Evolutionary conservation across 2,888 invertebrate species (phyloP).

Genomic region (Eupithecia subfuscata): DNA sequence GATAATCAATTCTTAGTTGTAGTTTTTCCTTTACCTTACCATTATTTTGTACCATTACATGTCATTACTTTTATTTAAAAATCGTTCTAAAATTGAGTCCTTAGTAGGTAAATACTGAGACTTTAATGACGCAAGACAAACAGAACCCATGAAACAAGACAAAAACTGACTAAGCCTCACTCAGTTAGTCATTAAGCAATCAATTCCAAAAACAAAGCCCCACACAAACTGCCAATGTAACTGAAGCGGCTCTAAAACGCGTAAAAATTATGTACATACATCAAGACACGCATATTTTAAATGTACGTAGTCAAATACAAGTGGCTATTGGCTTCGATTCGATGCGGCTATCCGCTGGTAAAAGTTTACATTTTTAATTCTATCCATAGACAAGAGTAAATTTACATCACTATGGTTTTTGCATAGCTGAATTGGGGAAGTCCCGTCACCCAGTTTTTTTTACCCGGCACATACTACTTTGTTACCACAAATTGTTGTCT

Average conservation of each 20-base stretch:
- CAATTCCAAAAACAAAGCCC: slow-evolving; percentile 58
- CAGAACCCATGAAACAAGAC: slow-evolving; percentile 37
- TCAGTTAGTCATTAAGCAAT: slow-evolving; percentile 48
- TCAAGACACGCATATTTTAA: slow-evolving; percentile 50
- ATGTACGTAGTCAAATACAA: slow-evolving; percentile 65
- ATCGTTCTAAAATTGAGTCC: background rate
- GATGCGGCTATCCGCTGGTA: slow-evolving; percentile 52
- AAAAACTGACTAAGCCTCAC: slow-evolving; percentile 32
- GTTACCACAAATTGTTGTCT: no score
- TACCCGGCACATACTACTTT: no score
- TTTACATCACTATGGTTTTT: slow-evolving; percentile 11
- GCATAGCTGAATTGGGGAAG: background rate
- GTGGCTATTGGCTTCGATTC: slow-evolving; percentile 66
- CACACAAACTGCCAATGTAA: slow-evolving; percentile 47
- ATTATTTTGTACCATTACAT: no score
- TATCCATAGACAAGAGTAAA: slow-evolving; percentile 9
- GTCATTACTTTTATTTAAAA: background rate
- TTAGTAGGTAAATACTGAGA: background rate
- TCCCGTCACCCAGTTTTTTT: background rate
- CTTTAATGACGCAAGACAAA: slow-evolving; percentile 29
- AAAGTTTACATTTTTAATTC: slow-evolving; percentile 9
- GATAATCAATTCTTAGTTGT: no score
- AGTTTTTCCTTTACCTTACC: no score
- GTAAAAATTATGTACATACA: slow-evolving; percentile 71
- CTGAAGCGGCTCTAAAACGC: slow-evolving; percentile 55